A percentile compares a stretch with the other conserved stretches of the same genome.
Conservation (phyloP, 2,888 invertebrate genomes). For the Proisotoma minuta region DNA sequence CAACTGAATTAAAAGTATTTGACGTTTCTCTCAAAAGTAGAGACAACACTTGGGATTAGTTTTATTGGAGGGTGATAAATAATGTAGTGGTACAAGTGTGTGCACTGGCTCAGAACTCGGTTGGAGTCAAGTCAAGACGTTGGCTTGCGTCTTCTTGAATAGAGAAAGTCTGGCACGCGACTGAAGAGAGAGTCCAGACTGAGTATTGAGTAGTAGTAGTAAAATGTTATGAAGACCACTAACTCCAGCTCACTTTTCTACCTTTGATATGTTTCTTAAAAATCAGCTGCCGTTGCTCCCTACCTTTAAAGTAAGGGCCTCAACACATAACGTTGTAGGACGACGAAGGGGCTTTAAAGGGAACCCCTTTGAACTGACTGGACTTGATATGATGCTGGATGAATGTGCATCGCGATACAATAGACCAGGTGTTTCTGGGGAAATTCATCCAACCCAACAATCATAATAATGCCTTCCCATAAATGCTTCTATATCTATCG, state of each 20-base stretch:
- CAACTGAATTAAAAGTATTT: no score
- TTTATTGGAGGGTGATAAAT: no score
- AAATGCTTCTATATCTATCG: background rate
- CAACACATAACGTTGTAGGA: background rate
- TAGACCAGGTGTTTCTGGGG: constrained; percentile 33
- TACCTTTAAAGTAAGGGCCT: background rate
- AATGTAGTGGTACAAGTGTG: constrained; percentile 4
- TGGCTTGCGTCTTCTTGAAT: constrained; percentile 9
- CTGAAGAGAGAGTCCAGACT: constrained; percentile 23
- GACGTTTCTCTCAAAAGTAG: no score
- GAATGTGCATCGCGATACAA: constrained; percentile 23
- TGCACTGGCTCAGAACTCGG: constrained; percentile 6
- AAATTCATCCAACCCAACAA: background rate
- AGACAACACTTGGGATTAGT: no score
- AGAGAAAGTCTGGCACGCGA: constrained; percentile 38
- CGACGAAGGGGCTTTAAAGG: constrained; percentile 3
- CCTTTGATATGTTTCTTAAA: constrained; percentile 9
- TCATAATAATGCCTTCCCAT: constrained; percentile 6
- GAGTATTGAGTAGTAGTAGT: background rate
- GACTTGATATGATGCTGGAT: background rate
- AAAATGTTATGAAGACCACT: background rate
- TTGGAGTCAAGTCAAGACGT: constrained; percentile 10
- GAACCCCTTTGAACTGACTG: constrained; percentile 1
- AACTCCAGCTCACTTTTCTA: background rate
- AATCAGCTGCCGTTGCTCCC: constrained; percentile 18